phyloP scores from a whole-genome alignment of 2,797 vertebrate genomes.

The Spinus pinus region DNA sequence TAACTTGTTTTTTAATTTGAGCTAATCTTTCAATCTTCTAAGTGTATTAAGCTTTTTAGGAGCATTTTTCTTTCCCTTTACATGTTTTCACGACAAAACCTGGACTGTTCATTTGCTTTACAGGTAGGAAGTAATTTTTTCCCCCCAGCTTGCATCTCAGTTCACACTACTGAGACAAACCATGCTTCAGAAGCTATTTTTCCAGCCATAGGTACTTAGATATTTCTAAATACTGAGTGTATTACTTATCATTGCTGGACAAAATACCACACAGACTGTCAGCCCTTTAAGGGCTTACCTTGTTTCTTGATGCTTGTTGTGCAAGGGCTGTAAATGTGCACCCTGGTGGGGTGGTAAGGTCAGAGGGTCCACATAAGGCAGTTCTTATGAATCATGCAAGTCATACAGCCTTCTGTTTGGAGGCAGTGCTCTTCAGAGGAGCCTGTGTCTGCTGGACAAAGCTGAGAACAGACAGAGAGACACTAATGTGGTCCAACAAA shows the following conservation, averaged over 20 bases:
- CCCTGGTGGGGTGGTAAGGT: background rate
- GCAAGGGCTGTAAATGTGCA: background rate
- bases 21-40: background rate
- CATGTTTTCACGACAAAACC: background rate
- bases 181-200: background rate
- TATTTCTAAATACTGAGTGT: background rate
- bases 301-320: background rate
- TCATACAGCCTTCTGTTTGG: background rate
- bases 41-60: background rate
- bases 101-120: background rate
- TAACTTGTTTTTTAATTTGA: background rate
- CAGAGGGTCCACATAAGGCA: background rate
- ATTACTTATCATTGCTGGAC: background rate
- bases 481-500: background rate
- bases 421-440: background rate
- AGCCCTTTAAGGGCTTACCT: background rate
- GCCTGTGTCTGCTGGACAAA: background rate
- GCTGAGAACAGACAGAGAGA: background rate
- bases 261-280: background rate
- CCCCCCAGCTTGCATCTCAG: background rate
- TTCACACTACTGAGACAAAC: background rate
- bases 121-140: background rate
- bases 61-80: background rate
- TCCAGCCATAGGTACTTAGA: background rate
- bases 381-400: background rate